These are phyloP conservation scores for Macrotus californicus DNA, from an alignment of 2,113 vertebrate species.

Conservation along the genomic window DNA sequence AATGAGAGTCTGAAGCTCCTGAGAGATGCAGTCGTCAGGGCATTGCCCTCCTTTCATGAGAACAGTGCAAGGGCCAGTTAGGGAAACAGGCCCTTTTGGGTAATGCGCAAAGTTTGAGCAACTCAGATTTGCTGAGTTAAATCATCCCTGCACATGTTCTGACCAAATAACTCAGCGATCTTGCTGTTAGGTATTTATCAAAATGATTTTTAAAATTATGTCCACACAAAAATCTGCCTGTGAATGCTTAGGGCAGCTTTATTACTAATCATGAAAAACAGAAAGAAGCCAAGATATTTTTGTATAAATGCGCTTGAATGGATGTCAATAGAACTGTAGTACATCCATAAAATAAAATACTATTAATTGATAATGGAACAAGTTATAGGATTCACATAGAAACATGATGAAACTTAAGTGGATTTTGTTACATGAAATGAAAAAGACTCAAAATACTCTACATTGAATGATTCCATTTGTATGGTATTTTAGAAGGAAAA, in stretches of 20 bases:
- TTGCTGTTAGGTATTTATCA: background rate
- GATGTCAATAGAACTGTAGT: background rate
- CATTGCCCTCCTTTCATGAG: background rate
- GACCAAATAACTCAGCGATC: background rate
- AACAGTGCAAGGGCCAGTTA: background rate
- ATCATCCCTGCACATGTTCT: background rate
- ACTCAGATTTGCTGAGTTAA: background rate
- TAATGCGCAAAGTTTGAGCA: background rate
- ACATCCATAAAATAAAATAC: background rate
- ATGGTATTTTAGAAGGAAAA: background rate
- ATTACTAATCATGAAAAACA: background rate
- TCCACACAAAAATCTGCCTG: background rate
- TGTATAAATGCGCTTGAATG: background rate
- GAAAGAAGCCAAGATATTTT: background rate
- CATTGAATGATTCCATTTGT: background rate
- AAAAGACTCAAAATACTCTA: background rate
- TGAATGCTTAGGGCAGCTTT: background rate
- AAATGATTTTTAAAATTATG: background rate
- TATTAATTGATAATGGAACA: background rate
- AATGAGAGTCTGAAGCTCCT: background rate
- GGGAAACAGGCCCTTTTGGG: background rate
- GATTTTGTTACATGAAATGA: background rate
- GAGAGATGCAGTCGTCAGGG: too few species aligned
- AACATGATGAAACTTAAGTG: background rate
- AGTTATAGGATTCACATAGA: background rate